Base-by-base conservation (phyloP, 2,888 invertebrate genomes). In the Oeneis ivallda region DNA sequence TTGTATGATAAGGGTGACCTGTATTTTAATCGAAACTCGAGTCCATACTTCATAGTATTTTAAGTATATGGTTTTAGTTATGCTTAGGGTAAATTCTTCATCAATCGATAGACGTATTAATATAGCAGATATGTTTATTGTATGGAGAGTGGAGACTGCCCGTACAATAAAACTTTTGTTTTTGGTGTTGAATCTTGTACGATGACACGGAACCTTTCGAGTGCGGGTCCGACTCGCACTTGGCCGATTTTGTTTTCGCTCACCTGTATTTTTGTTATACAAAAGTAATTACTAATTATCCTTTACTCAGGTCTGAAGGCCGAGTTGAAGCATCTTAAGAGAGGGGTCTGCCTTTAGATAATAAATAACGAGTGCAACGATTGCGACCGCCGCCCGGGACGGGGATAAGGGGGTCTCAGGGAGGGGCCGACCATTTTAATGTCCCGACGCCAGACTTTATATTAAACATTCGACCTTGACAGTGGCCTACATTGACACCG, bases 381-480 rank as follows among this genome's bases (percentile, higher is more conserved):
- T 91, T 89, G 90, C 89, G 89, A 85, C 89, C 87, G 75, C 75
- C 76, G 71, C 86, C 85, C 85, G 82, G 78, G 78, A 78, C 75
- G 76, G 82, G 85, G 83, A 82, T 81, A 82, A 85, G 83, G 85
- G 87, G 89, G 87, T 84, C 80, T 81, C 81, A 79, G 87, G 89
- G 87, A 84, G 86, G 84, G 89, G 84, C 85, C 87, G 89, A 90
- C 89, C 91, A 91, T 90, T 92, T 92, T 92, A 91, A 92, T 91
- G 91, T 90, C 86, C 86, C 89, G 87, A 83, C 89, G 87, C 89
- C 91, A 90, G 91, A 90, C 91, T 91, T 91, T 91, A 91, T 92
- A 91, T 91, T 91, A 92, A 92, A 91, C 91, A 92, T 91, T 91
- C 91, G 89, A 87, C 92, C 91, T 92, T 92, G 92, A 80, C 92